phyloP scores from a whole-genome alignment of 53 echinoderm and acorn worm species.

The Henricia sp. region DNA sequence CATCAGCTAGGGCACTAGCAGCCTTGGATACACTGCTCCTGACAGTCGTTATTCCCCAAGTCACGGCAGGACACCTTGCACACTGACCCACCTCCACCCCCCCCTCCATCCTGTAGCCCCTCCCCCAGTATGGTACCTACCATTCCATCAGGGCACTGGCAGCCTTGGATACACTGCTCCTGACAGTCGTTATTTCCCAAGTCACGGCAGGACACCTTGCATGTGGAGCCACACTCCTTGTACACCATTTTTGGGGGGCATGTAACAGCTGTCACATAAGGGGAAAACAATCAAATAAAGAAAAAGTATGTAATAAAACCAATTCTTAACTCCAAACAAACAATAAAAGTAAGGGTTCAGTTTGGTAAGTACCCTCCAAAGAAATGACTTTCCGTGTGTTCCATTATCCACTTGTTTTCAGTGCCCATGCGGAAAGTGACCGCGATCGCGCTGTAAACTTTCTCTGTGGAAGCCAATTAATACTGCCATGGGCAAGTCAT shows the following conservation, averaged over 20 bases:
- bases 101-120: too few species aligned
- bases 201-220: constrained; percentile 70
- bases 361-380: background rate
- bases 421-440: background rate
- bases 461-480: background rate
- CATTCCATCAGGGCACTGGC: too few species aligned
- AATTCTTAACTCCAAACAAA: background rate
- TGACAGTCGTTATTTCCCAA: constrained; percentile 33
- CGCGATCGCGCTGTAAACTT: background rate
- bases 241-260: constrained; percentile 48
- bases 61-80: too few species aligned
- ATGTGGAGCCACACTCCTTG: constrained; percentile 75
- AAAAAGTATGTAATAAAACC: background rate
- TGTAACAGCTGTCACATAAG: constrained; percentile 2
- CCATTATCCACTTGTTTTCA: background rate
- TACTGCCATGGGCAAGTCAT: background rate
- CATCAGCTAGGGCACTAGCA: too few species aligned
- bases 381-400: background rate
- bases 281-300: background rate
- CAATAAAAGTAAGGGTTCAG: background rate
- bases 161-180: too few species aligned
- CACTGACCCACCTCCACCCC: too few species aligned
- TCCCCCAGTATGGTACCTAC: too few species aligned
- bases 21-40: too few species aligned
- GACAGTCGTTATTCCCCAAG: too few species aligned